Percentiles rank a stretch among this genome's conserved stretches.
These are phyloP conservation scores for Bacillus rossius DNA, from an alignment of 1,140 invertebrate species.

Conservation along the genomic window DNA sequence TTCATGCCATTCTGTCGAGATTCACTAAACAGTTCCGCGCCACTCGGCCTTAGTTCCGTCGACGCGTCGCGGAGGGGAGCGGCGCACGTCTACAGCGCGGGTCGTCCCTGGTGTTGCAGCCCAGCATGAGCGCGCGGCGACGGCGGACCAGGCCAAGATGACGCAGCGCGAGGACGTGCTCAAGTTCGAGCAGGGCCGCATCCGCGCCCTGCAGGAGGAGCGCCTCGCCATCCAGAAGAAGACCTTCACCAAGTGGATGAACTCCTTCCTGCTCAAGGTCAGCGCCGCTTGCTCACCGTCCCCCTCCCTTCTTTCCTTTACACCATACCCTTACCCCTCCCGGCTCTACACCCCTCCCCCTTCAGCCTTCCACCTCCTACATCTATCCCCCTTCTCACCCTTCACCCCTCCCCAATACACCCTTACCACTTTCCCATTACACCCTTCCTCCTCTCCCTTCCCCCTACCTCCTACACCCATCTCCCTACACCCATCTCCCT, in stretches of 20 bases:
- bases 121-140: conserved; percentile 4
- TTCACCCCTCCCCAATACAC: neutral
- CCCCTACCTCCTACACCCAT: no score
- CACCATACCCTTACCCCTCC: no score
- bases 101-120: no score
- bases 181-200: conserved; percentile 94
- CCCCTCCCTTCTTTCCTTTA: no score
- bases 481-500: no score
- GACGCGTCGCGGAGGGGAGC: no score
- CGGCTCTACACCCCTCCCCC: neutral
- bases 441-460: no score
- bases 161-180: conserved; percentile 84
- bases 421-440: neutral
- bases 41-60: no score
- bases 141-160: conserved; percentile 49
- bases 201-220: conserved; percentile 95
- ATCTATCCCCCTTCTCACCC: neutral
- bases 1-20: no score
- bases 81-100: no score
- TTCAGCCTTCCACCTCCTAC: neutral
- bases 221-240: conserved; percentile 98
- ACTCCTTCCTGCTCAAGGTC: conserved; percentile 95
- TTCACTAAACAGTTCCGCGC: no score
- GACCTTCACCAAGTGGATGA: conserved; percentile 99
- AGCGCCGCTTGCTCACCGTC: no score